Evolutionary conservation across 2,113 vertebrate species (phyloP), one percentile per base, ranked within the genome.

Genomic region (Pachycephala philippinensis): DNA sequence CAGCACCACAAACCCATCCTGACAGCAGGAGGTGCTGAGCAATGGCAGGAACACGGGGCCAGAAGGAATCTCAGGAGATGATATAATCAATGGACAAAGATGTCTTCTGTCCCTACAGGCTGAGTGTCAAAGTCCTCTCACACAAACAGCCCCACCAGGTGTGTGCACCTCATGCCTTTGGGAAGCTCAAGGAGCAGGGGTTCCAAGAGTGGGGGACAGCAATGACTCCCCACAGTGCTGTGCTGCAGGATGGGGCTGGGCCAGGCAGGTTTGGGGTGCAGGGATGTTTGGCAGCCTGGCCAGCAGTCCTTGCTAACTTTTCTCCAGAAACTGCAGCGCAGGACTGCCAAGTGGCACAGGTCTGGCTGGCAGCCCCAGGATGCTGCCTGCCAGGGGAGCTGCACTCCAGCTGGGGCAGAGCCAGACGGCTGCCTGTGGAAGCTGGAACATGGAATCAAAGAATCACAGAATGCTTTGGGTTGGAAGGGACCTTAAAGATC

Each of bases 311-410:
- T 45, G 92, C 54, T 82, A 40, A 86, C 70, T 90, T 88, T 63
- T 54, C 61, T 93, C 8, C 79, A 82, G 35, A n/a, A 95, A 14
- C 31, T 5, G 2, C 35, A 2, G 42, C 13, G 30, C 0, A 17
- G 70, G 18, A 18, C 8, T 92, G 94, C 82, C 85, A 92, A 92
- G 75, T 68, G 92, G 78, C 88, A 30, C 47, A 54, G 88, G 78
- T 30, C 74, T 90, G 96, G 75, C 70, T 79, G 82, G 83, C 86
- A 92, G 88, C 83, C 83, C 70, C 42, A 70, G 66, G 91, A 64
- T 56, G 75, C 57, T 49, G 65, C 23, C 72, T 68, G 71, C 79
- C 79, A 88, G 57, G 53, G 71, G 75, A 90, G 70, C 49, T 52
- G 53, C 49, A 5, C 66, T 88, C 4, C 9, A 68, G 42, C 71